Conservation (phyloP, 2,888 invertebrate genomes). For the Leptinotarsa haldemani region DNA sequence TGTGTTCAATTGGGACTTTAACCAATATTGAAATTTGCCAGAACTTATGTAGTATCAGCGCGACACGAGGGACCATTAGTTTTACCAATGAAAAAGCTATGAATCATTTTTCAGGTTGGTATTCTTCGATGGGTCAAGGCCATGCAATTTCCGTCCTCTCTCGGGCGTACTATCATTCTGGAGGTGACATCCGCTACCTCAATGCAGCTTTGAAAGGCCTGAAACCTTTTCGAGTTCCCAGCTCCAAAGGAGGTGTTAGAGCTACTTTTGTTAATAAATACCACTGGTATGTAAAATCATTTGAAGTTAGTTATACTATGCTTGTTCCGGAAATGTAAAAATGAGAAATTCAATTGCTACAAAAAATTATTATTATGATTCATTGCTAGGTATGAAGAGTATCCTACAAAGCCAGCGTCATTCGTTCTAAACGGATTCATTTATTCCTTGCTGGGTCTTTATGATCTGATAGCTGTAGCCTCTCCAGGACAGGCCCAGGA, state of each 20-base stretch:
- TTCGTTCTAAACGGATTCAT: slow-evolving; percentile 99
- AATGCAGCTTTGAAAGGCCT: slow-evolving; percentile 85
- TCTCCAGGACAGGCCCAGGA: slow-evolving; percentile 76
- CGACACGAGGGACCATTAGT: too few species aligned
- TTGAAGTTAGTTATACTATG: not conserved
- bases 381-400: slow-evolving; percentile 77
- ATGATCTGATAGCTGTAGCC: slow-evolving; percentile 89
- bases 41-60: too few species aligned
- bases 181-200: slow-evolving; percentile 80
- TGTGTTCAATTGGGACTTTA: too few species aligned
- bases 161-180: slow-evolving; percentile 87
- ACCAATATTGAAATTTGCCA: too few species aligned
- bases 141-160: slow-evolving; percentile 95
- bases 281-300: slow-evolving; percentile 78
- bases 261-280: slow-evolving; percentile 87
- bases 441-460: slow-evolving; percentile 94
- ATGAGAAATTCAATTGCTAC: too few species aligned
- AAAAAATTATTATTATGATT: not conserved
- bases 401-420: slow-evolving; percentile 93
- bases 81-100: not conserved
- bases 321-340: not conserved
- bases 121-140: slow-evolving; percentile 99
- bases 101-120: slow-evolving; percentile 68
- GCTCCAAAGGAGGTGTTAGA: slow-evolving; percentile 83
- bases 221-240: slow-evolving; percentile 80